Conservation (phyloP, 1,140 invertebrate species). For the Neodiprion pinetum region DNA sequence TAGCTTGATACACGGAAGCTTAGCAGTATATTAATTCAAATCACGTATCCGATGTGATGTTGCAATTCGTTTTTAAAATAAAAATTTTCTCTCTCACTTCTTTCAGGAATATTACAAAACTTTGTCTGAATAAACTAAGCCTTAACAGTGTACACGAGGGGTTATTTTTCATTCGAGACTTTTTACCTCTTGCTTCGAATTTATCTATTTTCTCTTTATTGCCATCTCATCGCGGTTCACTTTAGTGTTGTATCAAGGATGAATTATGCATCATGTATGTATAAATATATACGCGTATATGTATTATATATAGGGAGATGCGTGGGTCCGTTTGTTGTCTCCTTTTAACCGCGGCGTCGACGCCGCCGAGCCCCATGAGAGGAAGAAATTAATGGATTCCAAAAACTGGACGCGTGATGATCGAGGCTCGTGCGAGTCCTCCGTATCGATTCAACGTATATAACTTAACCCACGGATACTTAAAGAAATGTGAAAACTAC, state of each 20-base stretch:
- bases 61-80: too few species aligned
- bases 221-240: neutral
- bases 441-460: neutral
- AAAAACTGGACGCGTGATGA: slow-evolving; percentile 3
- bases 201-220: neutral
- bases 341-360: neutral
- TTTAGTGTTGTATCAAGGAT: neutral
- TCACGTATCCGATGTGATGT: too few species aligned
- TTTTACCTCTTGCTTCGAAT: neutral
- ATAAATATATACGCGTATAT: too few species aligned
- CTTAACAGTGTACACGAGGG: too few species aligned
- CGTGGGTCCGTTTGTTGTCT: neutral
- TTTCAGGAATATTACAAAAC: too few species aligned
- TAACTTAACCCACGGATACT: neutral
- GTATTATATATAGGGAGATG: neutral
- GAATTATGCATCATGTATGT: neutral
- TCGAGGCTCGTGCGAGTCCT: neutral
- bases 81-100: too few species aligned
- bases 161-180: too few species aligned
- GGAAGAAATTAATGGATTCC: slow-evolving; percentile 5
- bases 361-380: neutral
- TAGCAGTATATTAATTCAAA: too few species aligned
- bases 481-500: too few species aligned
- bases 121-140: too few species aligned
- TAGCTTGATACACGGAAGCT: too few species aligned